phyloP scores from a whole-genome alignment of 2,888 invertebrate species.

The Ashinkailepas kermadecensis region DNA sequence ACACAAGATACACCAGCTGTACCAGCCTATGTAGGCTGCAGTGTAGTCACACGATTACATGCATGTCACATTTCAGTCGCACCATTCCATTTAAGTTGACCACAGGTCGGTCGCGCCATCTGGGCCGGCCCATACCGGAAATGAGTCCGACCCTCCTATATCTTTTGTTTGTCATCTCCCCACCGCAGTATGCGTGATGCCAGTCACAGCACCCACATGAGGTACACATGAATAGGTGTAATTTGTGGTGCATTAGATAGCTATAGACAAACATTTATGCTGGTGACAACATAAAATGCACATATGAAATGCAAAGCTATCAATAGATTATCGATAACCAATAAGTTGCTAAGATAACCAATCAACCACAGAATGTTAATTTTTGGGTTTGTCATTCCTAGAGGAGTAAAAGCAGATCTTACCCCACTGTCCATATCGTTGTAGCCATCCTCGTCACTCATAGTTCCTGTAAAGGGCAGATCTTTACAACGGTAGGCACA shows the following conservation, averaged over 20 bases:
- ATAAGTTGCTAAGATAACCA: neutral
- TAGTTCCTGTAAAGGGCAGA: conserved; percentile 18
- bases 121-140: no score
- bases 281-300: neutral
- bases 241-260: no score
- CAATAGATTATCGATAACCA: neutral
- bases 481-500: no score
- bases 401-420: conserved; percentile 18
- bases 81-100: neutral
- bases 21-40: neutral
- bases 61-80: neutral
- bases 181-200: no score
- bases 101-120: no score
- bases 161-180: no score
- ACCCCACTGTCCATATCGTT: conserved; percentile 34
- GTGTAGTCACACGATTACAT: neutral
- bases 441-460: conserved; percentile 34
- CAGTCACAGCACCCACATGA: no score
- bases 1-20: neutral
- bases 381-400: no score
- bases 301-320: neutral
- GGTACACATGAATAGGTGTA: no score
- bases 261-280: no score
- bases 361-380: neutral
- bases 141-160: no score